Evolutionary conservation across 2,797 vertebrate genomes (phyloP).

Genomic region (Sebastes matsubarae): DNA sequence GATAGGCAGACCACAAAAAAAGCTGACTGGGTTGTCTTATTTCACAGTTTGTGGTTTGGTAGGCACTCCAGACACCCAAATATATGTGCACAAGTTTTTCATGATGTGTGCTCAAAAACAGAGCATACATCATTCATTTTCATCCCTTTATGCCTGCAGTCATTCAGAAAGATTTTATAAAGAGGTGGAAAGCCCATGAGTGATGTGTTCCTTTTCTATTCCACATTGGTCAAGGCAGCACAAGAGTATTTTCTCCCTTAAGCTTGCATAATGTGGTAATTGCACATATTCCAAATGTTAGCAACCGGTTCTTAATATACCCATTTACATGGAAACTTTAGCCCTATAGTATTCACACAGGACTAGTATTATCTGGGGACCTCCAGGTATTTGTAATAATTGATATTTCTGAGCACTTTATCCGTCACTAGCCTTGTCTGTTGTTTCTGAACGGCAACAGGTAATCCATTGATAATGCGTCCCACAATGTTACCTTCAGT

Average conservation of each 20-base stretch:
- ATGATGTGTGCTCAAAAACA: not conserved
- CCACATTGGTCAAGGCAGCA: not conserved
- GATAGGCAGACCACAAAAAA: not conserved
- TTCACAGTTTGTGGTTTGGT: not conserved
- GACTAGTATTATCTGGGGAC: not conserved
- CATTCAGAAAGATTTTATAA: not conserved
- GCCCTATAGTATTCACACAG: not conserved
- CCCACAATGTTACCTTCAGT: not conserved
- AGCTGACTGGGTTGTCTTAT: not conserved
- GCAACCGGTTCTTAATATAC: not conserved
- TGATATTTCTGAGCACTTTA: not conserved
- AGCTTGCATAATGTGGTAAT: not conserved
- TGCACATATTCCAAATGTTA: not conserved
- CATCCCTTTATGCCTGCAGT: not conserved
- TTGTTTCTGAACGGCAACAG: not conserved
- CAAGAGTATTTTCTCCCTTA: not conserved
- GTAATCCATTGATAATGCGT: not conserved
- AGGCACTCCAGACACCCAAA: not conserved
- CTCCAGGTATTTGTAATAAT: not conserved
- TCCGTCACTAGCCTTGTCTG: not conserved
- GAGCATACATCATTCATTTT: not conserved
- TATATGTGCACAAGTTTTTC: not conserved
- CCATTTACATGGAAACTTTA: not conserved
- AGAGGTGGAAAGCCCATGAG: not conserved
- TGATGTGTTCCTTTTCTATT: not conserved